Base-by-base conservation (phyloP, 37 sponge, comb jelly and placozoan species). In the Hexactinellida sp. region DNA sequence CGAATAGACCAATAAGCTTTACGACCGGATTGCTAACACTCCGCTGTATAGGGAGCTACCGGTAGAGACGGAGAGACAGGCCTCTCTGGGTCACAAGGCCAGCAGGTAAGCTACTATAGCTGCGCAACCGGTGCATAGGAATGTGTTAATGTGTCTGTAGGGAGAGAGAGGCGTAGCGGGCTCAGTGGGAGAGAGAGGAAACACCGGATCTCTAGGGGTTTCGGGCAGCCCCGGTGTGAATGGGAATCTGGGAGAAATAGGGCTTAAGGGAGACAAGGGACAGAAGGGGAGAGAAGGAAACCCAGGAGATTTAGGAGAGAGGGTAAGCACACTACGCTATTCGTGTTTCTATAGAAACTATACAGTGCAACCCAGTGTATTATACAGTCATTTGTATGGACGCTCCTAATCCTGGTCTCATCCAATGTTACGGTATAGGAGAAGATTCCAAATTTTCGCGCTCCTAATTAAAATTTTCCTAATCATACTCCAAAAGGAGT, bases 171-270 rank as follows among this genome's bases (percentile, higher is more conserved):
- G 94, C 71, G 86, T 90, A 0, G 82, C 90, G 37, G 94, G 92
- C 0, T 54, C 87, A 13, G 37, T 83, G 24, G 94, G 94, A 0
- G 84, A 39, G 13, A 85, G 86, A 38, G 94, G 94, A 36, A 32
- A 84, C 25, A 84, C 89, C 34, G 94, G 94, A 55, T 86, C 83
- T 3, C 88, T 83, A 63, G 94, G 94, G 55, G 90, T 86, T 32
- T 34, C 63, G 36, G 94, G 94, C 41, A 63, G 87, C 37, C 47
- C 0, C 0, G 93, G 89, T 36, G 87, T 83, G 24, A 51, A 0
- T 34, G 94, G 94, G 39, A 63, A 84, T 30, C 88, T 85, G 38
- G 94, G 94, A 86, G 90, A 89, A 38, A 85, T 63, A 36, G 94
- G 94, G 0, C 55, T 85, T 16, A 39, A 82, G n/a, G 94, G 94